Percentiles rank a stretch among this genome's conserved stretches.
Evolutionary conservation across 2,797 vertebrate genomes (phyloP).

Genomic region (Gymnocypris eckloni): DNA sequence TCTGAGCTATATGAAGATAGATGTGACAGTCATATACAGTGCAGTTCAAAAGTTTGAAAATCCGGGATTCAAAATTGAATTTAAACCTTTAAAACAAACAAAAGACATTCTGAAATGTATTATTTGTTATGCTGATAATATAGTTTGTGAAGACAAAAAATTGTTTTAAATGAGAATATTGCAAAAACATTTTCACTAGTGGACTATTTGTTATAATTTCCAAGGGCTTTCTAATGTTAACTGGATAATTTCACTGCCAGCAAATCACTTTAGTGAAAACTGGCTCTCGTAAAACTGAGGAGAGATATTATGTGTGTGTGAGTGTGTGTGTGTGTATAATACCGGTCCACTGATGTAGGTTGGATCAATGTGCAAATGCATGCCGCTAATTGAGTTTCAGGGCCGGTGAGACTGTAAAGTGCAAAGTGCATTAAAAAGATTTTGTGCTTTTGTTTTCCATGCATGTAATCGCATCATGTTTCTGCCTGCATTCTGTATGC

Average conservation of each 20-base stretch:
- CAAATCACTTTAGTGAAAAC: constrained; percentile 18
- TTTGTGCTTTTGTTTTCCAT: constrained; percentile 21
- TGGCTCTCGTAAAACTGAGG: background rate
- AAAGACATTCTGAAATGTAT: background rate
- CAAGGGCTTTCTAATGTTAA: constrained; percentile 5
- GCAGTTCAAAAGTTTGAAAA: background rate
- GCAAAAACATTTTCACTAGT: background rate
- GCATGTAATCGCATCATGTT: constrained; percentile 24
- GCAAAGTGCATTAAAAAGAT: background rate
- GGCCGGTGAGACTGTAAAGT: background rate
- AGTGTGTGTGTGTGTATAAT: constrained; percentile 18
- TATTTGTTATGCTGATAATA: background rate
- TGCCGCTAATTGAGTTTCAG: constrained; percentile 25
- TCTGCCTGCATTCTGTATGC: background rate
- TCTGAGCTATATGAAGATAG: background rate
- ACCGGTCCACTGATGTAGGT: constrained; percentile 22
- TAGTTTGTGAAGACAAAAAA: background rate
- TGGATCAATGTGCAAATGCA: constrained; percentile 38
- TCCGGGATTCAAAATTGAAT: background rate
- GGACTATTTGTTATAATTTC: background rate
- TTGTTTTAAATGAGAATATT: constrained; percentile 2
- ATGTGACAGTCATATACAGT: background rate
- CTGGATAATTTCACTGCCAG: background rate
- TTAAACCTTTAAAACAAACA: background rate
- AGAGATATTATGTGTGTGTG: background rate